Evolutionary conservation across 2,113 vertebrate genomes (phyloP).

Genomic region (Lonchura striata): DNA sequence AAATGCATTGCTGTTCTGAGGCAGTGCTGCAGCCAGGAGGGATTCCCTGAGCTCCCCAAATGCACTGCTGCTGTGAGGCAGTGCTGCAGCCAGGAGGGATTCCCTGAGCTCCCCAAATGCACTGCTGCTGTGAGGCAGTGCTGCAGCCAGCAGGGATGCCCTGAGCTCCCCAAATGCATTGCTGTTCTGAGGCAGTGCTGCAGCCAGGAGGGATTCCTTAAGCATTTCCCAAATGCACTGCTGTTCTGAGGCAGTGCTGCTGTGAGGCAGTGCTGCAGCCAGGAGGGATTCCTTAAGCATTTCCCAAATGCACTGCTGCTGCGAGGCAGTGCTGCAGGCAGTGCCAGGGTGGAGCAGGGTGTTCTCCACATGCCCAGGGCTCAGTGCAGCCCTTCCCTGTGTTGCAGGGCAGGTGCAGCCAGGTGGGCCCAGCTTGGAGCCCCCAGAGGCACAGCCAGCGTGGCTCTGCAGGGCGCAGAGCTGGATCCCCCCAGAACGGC

Average conservation of each 20-base stretch:
- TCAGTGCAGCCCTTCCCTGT: background rate
- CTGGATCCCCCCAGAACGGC: background rate
- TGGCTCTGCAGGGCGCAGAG: background rate
- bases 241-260: background rate
- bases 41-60: background rate
- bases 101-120: background rate
- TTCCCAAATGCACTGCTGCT: background rate
- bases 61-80: background rate
- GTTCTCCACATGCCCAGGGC: background rate
- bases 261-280: too few relatives aligned
- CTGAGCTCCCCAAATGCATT: background rate
- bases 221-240: rapidly evolving
- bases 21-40: too few relatives aligned
- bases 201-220: background rate
- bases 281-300: background rate
- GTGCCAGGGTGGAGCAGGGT: background rate
- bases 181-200: background rate
- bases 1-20: background rate
- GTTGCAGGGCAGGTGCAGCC: background rate
- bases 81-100: background rate
- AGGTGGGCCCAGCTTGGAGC: background rate
- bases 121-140: background rate
- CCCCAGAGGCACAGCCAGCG: background rate
- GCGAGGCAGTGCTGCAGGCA: background rate
- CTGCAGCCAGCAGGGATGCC: background rate